A percentile compares a stretch with the other conserved stretches of the same genome.
Conservation (phyloP, 2,113 vertebrate species). For the Elgaria multicarinata region DNA sequence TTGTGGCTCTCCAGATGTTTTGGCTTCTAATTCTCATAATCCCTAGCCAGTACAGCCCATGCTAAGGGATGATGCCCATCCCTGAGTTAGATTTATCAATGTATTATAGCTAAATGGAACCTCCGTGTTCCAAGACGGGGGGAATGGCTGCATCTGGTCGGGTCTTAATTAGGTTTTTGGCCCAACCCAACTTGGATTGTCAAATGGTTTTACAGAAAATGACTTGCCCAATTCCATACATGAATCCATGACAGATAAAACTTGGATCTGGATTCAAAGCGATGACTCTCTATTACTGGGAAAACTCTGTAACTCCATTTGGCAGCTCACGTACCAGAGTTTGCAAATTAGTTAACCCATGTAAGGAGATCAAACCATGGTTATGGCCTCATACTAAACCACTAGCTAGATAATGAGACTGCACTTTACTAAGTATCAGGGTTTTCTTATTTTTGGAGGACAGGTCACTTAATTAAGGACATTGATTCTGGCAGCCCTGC, state of each 20-base stretch:
- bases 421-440: not conserved
- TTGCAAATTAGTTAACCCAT: not conserved
- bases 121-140: not conserved
- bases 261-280: not conserved
- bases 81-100: not conserved
- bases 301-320: not conserved
- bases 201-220: not conserved
- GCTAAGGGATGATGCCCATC: too few relatives aligned
- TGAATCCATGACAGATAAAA: not conserved
- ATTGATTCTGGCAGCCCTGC: conserved; percentile 87
- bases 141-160: not conserved
- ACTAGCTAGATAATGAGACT: not conserved
- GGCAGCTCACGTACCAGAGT: not conserved
- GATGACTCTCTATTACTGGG: not conserved
- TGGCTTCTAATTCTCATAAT: too few relatives aligned
- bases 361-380: not conserved
- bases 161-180: not conserved
- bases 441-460: not conserved
- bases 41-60: too few relatives aligned
- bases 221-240: not conserved
- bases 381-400: not conserved
- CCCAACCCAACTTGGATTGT: not conserved
- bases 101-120: not conserved
- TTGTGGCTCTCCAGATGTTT: too few relatives aligned
- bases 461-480: conserved; percentile 87